Conservation (phyloP, 2,888 invertebrate genomes). For the Agapostemon virescens region DNA sequence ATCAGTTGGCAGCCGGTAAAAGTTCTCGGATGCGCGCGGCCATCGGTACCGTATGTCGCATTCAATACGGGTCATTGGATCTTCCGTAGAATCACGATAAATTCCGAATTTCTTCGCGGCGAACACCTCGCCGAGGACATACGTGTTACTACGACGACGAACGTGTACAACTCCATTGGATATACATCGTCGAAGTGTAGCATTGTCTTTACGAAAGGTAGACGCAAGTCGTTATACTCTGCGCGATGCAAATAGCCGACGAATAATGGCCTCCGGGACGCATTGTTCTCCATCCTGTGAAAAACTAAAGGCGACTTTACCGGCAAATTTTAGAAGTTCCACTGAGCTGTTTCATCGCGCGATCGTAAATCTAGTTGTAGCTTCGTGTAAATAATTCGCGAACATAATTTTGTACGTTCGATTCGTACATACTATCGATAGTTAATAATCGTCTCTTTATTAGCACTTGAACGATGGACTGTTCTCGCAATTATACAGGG, state of each 20-base stretch:
- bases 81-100: slow-evolving; percentile 5
- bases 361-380: neutral
- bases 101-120: slow-evolving; percentile 1
- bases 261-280: neutral
- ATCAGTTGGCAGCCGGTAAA: slow-evolving; percentile 30
- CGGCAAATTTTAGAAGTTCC: neutral
- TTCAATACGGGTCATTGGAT: slow-evolving; percentile 30
- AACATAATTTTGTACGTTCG: no score
- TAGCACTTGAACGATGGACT: no score
- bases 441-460: no score
- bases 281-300: neutral
- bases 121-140: slow-evolving; percentile 1
- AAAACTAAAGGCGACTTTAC: neutral
- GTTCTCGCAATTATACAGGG: no score
- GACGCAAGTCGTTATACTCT: neutral
- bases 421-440: no score
- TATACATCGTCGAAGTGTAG: neutral
- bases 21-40: slow-evolving; percentile 13
- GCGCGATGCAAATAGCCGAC: neutral
- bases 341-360: neutral
- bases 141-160: neutral
- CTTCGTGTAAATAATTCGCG: no score
- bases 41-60: slow-evolving; percentile 14
- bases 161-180: neutral
- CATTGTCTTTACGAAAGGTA: neutral